Conservation (phyloP, 64 coral and sea anemone genomes). For the Acropora tenuis region DNA sequence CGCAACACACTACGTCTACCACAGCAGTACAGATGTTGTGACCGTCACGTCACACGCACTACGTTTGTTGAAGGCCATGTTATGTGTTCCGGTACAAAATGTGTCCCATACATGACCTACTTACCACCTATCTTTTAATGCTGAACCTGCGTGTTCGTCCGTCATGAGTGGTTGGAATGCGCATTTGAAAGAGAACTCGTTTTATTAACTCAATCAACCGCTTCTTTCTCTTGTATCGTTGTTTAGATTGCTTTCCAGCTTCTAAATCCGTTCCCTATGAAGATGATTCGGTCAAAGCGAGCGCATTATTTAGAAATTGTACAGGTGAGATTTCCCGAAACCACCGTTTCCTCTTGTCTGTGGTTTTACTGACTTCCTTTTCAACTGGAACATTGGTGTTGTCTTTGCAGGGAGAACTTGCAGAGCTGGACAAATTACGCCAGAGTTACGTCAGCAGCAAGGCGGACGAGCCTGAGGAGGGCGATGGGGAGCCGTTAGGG, state of each 20-base stretch:
- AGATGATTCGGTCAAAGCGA: slow-evolving; percentile 89
- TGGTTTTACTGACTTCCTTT: neutral
- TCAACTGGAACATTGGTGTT: neutral
- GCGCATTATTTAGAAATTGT: slow-evolving; percentile 68
- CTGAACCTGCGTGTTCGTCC: too few species aligned
- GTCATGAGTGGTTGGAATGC: too few species aligned
- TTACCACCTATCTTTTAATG: too few species aligned
- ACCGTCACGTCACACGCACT: too few species aligned
- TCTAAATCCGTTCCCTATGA: slow-evolving; percentile 97
- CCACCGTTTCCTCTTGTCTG: too few species aligned
- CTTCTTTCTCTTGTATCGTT: neutral
- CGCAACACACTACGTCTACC: too few species aligned
- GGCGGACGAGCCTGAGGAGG: slow-evolving; percentile 41
- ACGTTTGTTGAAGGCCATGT: too few species aligned
- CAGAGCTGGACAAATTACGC: slow-evolving; percentile 83
- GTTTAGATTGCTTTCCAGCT: slow-evolving; percentile 86
- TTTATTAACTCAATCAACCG: too few species aligned
- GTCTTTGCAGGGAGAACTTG: slow-evolving; percentile 80
- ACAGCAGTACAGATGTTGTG: too few species aligned
- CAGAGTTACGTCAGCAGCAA: slow-evolving; percentile 76
- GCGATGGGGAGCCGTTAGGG: slow-evolving; percentile 12
- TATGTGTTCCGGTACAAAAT: too few species aligned
- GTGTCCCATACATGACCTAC: too few species aligned
- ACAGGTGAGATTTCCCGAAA: slow-evolving; percentile 43
- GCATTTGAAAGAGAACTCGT: too few species aligned